These are phyloP conservation scores for Hippolais icterina DNA, from an alignment of 2,113 vertebrate genomes.

Conservation along the genomic window DNA sequence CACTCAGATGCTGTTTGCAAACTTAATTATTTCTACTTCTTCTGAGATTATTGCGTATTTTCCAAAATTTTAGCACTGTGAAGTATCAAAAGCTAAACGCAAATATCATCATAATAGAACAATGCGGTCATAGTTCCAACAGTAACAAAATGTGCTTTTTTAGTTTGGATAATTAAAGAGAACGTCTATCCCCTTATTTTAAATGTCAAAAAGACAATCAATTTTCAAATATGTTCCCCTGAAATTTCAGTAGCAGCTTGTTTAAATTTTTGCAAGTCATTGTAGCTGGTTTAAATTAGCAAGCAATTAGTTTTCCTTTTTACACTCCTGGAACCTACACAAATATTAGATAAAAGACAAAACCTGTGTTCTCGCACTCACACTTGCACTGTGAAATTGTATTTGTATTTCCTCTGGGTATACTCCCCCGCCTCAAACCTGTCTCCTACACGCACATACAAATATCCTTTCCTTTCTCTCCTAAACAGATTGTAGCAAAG, in stretches of 20 bases:
- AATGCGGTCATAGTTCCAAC: neutral
- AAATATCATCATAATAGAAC: neutral
- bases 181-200: neutral
- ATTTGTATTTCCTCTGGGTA: slow-evolving; percentile 16
- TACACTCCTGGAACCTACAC: neutral
- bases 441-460: neutral
- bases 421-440: neutral
- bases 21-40: neutral
- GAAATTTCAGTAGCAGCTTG: neutral
- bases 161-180: neutral
- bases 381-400: slow-evolving; percentile 9
- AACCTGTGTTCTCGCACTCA: neutral
- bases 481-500: slow-evolving; percentile 18
- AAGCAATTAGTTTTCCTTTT: neutral
- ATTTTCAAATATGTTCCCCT: neutral
- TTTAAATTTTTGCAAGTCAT: slow-evolving; percentile 7
- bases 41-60: neutral
- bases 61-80: neutral
- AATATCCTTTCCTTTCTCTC: slow-evolving; percentile 21
- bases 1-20: neutral
- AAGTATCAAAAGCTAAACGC: neutral
- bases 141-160: neutral
- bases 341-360: slow-evolving; percentile 9
- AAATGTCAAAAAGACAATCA: neutral
- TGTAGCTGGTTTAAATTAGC: neutral